These are phyloP conservation scores for Pegoplata infirma DNA, from an alignment of 2,888 invertebrate genomes.

Conservation along the genomic window DNA sequence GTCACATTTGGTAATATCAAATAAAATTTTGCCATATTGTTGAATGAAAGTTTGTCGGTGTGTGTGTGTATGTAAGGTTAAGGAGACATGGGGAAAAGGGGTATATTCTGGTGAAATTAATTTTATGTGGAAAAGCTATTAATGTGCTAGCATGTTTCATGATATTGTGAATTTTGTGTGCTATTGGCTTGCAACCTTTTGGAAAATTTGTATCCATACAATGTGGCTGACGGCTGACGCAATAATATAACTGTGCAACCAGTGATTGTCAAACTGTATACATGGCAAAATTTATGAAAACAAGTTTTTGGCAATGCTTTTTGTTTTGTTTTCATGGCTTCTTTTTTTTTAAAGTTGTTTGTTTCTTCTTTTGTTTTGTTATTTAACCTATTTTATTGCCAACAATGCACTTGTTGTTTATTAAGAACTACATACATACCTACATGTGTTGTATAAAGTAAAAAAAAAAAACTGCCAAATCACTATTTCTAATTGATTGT, in stretches of 20 bases:
- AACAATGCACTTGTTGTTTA: conserved; percentile 1
- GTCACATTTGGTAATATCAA: no score
- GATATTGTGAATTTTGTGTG: neutral
- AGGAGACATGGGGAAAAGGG: conserved; percentile 15
- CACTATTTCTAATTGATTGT: no score
- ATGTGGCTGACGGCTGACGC: conserved; percentile 71
- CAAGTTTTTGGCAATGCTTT: neutral
- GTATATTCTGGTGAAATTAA: conserved; percentile 52
- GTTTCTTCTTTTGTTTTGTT: conserved; percentile 1
- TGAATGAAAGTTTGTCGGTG: neutral
- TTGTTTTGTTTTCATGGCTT: neutral
- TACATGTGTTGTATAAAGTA: no score
- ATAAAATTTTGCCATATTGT: conserved; percentile 1
- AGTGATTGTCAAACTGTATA: conserved; percentile 14
- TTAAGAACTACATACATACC: no score
- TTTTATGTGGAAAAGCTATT: conserved; percentile 20
- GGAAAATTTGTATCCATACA: conserved; percentile 46
- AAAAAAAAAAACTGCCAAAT: no score
- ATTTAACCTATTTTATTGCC: conserved; percentile 7
- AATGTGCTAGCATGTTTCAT: neutral
- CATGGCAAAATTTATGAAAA: neutral
- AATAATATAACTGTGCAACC: conserved; percentile 59
- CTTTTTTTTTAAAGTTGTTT: neutral
- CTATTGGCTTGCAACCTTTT: neutral
- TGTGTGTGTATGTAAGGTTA: neutral